phyloP scores from a whole-genome alignment of 1,140 invertebrate genomes.

The Phortica variegata region DNA sequence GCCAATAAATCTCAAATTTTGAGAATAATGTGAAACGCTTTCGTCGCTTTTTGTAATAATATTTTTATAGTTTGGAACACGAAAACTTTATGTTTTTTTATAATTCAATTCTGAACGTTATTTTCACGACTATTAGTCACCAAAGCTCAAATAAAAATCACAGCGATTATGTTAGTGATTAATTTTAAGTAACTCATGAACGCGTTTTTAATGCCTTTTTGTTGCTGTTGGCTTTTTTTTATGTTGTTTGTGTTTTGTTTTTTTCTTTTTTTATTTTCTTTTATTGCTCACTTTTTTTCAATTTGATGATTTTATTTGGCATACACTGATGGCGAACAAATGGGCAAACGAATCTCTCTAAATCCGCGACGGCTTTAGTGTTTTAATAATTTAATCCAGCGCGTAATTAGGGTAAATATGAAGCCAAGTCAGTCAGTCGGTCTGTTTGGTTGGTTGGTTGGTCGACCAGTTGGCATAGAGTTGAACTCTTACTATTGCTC shows the following conservation, averaged over 20 bases:
- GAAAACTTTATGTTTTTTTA: too few relatives aligned
- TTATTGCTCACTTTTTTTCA: conserved; percentile 12
- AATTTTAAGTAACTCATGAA: conserved; percentile 54
- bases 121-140: too few relatives aligned
- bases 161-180: conserved; percentile 55
- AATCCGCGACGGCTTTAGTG: conserved; percentile 41
- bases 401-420: conserved; percentile 56
- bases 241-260: conserved; percentile 9
- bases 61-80: too few relatives aligned
- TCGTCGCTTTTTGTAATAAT: too few relatives aligned
- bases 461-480: too few relatives aligned
- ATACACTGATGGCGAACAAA: too few relatives aligned
- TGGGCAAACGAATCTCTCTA: conserved; percentile 16
- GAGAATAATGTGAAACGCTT: too few relatives aligned
- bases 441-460: conserved; percentile 17
- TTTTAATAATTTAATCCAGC: conserved; percentile 56
- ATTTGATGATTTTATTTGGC: too few relatives aligned
- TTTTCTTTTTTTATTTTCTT: conserved; percentile 3
- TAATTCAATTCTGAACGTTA: too few relatives aligned
- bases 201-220: conserved; percentile 50
- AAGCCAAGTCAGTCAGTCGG: conserved; percentile 14
- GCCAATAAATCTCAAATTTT: conserved; percentile 48
- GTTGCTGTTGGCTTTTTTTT: conserved; percentile 24
- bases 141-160: conserved; percentile 51
- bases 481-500: too few relatives aligned